Percentiles rank a stretch among this genome's conserved stretches.
These are phyloP conservation scores for Habropoda laboriosa DNA, from an alignment of 1,140 invertebrate genomes.

Conservation along the genomic window DNA sequence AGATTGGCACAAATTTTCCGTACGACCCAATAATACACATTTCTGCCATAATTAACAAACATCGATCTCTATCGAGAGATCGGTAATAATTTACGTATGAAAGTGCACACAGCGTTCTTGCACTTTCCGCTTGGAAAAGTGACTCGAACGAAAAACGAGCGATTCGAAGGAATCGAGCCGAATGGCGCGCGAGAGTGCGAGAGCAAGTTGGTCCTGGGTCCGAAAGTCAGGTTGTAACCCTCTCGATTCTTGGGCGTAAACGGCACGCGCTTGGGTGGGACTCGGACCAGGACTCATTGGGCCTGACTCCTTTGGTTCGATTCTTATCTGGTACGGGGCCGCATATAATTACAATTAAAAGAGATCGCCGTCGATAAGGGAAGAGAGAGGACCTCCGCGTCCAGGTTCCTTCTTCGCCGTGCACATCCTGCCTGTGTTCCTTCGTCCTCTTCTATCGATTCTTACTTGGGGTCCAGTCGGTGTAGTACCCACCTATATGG, in stretches of 20 bases:
- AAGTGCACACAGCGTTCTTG: too few relatives aligned
- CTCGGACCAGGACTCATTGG: constrained; percentile 54
- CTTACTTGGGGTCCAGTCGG: constrained; percentile 56
- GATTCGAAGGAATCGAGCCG: too few relatives aligned
- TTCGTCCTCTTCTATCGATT: constrained; percentile 49
- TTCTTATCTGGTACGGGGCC: constrained; percentile 76
- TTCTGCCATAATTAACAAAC: too few relatives aligned
- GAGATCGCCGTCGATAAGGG: constrained; percentile 78
- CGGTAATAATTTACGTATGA: too few relatives aligned
- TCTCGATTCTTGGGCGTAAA: constrained; percentile 75
- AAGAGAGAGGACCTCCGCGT: constrained; percentile 45
- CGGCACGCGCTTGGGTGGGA: constrained; percentile 80
- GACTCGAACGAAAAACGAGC: too few relatives aligned
- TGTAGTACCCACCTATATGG: constrained; percentile 70
- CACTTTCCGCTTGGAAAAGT: too few relatives aligned
- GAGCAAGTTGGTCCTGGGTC: constrained; percentile 43
- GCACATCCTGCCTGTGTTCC: neutral
- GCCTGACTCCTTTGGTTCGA: constrained; percentile 66
- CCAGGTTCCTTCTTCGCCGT: constrained; percentile 28
- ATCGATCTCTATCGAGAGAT: too few relatives aligned
- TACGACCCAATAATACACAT: too few relatives aligned
- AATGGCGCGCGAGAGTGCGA: neutral
- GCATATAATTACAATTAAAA: constrained; percentile 83
- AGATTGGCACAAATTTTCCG: too few relatives aligned
- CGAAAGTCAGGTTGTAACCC: constrained; percentile 55